Evolutionary conservation across 2,113 vertebrate genomes (phyloP).

Genomic region (Alligator sinensis): DNA sequence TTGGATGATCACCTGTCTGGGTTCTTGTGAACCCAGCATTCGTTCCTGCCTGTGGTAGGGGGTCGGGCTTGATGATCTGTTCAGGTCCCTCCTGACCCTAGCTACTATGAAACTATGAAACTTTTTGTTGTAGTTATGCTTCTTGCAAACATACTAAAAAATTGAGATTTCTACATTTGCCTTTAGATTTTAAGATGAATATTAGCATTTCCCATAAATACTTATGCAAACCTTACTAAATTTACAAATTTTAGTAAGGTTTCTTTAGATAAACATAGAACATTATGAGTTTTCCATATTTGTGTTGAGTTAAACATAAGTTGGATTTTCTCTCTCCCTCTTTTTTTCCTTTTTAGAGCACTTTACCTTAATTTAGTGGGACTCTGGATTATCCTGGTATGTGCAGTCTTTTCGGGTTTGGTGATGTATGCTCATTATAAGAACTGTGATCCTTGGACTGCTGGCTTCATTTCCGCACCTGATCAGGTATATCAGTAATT

Average conservation of each 20-base stretch:
- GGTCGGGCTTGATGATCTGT: too few species aligned
- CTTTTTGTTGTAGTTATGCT: not conserved
- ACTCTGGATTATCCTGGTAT: conserved; percentile 83
- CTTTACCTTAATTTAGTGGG: conserved; percentile 89
- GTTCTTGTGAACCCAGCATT: too few species aligned
- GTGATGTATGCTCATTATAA: conserved; percentile 85
- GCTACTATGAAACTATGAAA: too few species aligned
- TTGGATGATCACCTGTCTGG: too few species aligned
- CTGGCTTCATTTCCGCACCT: conserved; percentile 82
- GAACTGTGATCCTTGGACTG: conserved; percentile 88
- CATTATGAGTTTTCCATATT: not conserved
- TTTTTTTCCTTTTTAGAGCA: conserved; percentile 75
- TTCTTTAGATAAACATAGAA: not conserved
- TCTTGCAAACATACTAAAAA: not conserved
- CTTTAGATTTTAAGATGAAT: not conserved
- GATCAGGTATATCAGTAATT: conserved; percentile 83
- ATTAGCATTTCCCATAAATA: not conserved
- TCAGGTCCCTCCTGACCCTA: too few species aligned
- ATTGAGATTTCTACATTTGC: not conserved
- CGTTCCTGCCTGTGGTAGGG: too few species aligned
- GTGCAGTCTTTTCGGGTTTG: conserved; percentile 86
- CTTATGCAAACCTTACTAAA: not conserved
- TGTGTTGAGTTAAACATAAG: not conserved
- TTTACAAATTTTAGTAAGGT: not conserved
- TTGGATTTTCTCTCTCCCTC: not conserved